Evolutionary conservation across 2,113 vertebrate species (phyloP).

Genomic region (Sylvilagus bachmani): DNA sequence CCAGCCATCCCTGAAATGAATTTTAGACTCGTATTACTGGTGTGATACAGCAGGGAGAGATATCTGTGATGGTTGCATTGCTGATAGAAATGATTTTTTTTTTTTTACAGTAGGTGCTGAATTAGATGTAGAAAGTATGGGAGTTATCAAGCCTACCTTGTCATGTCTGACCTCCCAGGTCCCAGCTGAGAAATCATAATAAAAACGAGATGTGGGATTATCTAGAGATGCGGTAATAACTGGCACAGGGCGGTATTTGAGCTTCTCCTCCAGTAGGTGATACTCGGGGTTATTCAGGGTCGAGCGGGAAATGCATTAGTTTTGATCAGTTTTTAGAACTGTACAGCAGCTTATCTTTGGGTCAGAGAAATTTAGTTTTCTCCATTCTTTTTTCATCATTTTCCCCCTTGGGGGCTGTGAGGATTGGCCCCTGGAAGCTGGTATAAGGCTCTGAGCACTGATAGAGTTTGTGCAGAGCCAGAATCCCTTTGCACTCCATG

Average conservation of each 20-base stretch:
- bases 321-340: constrained; percentile 87
- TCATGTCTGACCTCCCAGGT: constrained; percentile 75
- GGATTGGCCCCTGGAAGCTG: constrained; percentile 40
- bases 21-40: constrained; percentile 71
- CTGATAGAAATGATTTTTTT: constrained; percentile 74
- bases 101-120: constrained; percentile 77
- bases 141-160: constrained; percentile 74
- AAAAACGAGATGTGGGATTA: constrained; percentile 80
- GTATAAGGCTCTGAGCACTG: neutral
- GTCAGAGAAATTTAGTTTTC: constrained; percentile 77
- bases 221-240: constrained; percentile 81
- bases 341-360: constrained; percentile 83
- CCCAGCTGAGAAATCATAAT: constrained; percentile 58
- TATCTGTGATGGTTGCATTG: neutral
- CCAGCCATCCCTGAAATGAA: constrained; percentile 67
- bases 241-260: constrained; percentile 76
- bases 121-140: constrained; percentile 73
- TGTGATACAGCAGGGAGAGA: constrained; percentile 53
- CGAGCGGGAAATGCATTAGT: constrained; percentile 79
- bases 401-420: neutral
- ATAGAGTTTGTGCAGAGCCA: constrained; percentile 9
- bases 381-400: constrained; percentile 51
- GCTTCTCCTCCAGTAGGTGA: constrained; percentile 81
- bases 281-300: constrained; percentile 83
- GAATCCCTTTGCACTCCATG: accelerated